A percentile compares a stretch with the other conserved stretches of the same genome.
Evolutionary conservation across 1,140 invertebrate genomes (phyloP).

Genomic region (Ptiloglossa arizonensis): DNA sequence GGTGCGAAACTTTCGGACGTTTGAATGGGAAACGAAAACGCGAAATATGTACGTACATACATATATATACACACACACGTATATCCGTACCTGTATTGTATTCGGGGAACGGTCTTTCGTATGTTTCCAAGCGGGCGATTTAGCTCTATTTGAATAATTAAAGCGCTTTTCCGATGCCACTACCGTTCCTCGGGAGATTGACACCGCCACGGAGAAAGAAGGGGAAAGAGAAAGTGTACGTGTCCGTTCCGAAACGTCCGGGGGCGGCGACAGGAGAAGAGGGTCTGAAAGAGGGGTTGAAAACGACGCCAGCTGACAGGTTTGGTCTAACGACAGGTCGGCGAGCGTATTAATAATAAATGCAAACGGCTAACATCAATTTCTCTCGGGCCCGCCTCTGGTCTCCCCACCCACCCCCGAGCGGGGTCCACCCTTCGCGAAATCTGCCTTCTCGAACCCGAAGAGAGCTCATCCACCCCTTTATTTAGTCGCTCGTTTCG

Average conservation of each 20-base stretch:
- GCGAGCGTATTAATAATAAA: conserved; percentile 80
- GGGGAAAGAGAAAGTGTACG: conserved; percentile 12
- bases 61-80: background rate
- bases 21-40: conserved; percentile 21
- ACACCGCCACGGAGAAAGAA: conserved; percentile 46
- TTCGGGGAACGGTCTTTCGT: background rate
- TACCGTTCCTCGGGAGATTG: conserved; percentile 47
- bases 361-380: conserved; percentile 79
- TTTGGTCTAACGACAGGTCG: conserved; percentile 73
- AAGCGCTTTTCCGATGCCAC: conserved; percentile 49
- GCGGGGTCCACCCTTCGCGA: conserved; percentile 25
- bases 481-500: conserved; percentile 64
- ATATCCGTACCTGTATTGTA: too few species aligned
- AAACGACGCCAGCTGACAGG: conserved; percentile 69
- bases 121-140: background rate
- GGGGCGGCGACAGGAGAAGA: conserved; percentile 62
- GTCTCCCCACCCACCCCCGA: conserved; percentile 26
- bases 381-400: conserved; percentile 68
- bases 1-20: conserved; percentile 24
- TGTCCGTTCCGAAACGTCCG: conserved; percentile 33
- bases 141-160: conserved; percentile 68
- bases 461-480: conserved; percentile 52
- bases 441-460: conserved; percentile 38
- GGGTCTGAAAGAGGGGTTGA: conserved; percentile 53
- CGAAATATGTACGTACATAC: too few species aligned